These are phyloP conservation scores for Rallus crepitans DNA, from an alignment of 2,797 vertebrate species.

Conservation along the genomic window DNA sequence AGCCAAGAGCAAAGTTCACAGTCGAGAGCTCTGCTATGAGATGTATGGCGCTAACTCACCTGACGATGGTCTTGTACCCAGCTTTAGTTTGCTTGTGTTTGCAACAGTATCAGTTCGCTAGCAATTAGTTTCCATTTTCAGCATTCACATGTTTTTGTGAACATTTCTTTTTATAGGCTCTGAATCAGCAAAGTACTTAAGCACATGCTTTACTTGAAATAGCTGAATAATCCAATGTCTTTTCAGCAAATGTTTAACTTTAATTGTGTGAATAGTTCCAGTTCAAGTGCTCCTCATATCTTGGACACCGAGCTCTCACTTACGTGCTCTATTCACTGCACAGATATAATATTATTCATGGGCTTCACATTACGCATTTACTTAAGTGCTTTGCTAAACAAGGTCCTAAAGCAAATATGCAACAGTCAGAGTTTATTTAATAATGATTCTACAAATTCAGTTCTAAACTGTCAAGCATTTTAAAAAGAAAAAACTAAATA, in stretches of 20 bases:
- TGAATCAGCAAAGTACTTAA: slow-evolving; percentile 45
- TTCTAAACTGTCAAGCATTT: not conserved
- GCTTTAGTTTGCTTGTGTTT: not conserved
- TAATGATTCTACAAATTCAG: not conserved
- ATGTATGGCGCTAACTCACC: not conserved
- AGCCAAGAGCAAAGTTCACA: not conserved
- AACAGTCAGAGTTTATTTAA: slow-evolving; percentile 29
- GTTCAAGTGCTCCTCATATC: slow-evolving; percentile 8
- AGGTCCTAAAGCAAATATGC: slow-evolving; percentile 46
- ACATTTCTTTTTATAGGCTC: slow-evolving; percentile 46
- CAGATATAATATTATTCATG: slow-evolving; percentile 1
- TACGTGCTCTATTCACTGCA: not conserved
- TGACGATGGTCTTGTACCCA: rapidly evolving
- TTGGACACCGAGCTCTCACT: not conserved
- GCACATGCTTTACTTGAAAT: slow-evolving; percentile 43
- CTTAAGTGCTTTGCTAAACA: slow-evolving; percentile 43
- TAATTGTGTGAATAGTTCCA: slow-evolving; percentile 45
- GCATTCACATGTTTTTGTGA: slow-evolving; percentile 19
- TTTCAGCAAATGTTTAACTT: slow-evolving; percentile 54
- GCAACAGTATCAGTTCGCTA: not conserved
- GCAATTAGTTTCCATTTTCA: slow-evolving; percentile 23
- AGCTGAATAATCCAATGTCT: slow-evolving; percentile 52
- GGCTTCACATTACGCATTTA: not conserved
- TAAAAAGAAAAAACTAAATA: not conserved
- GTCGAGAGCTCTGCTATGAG: not conserved